A percentile compares a stretch with the other conserved stretches of the same genome.
These are phyloP conservation scores for Halcyon leucocephala DNA, from an alignment of 2,797 vertebrate genomes.

Conservation along the genomic window DNA sequence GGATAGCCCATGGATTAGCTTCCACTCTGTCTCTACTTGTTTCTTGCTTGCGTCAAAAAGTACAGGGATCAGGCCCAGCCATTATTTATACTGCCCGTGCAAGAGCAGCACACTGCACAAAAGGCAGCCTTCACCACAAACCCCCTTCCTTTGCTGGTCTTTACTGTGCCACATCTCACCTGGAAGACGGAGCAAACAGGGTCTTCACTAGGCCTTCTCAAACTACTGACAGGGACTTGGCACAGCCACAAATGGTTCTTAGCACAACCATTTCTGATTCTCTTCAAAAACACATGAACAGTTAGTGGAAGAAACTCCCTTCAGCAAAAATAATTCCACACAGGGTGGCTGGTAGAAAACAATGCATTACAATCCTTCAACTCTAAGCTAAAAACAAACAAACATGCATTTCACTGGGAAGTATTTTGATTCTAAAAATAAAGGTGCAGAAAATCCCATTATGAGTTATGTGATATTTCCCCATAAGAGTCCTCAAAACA, in stretches of 20 bases:
- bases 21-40: background rate
- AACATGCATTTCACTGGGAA: background rate
- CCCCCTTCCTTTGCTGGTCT: accelerated
- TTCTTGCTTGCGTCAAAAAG: background rate
- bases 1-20: background rate
- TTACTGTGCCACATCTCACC: background rate
- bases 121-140: background rate
- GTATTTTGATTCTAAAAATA: background rate
- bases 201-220: background rate
- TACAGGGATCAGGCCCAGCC: background rate
- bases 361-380: background rate
- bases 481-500: background rate
- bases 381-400: background rate
- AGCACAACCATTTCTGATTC: background rate
- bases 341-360: background rate
- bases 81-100: background rate
- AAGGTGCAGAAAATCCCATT: background rate
- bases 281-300: background rate
- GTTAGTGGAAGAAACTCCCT: background rate
- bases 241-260: background rate
- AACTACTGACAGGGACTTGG: accelerated
- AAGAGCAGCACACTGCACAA: background rate
- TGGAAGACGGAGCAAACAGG: background rate
- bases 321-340: background rate
- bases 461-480: accelerated